Evolutionary conservation across 2,113 vertebrate species (phyloP), one percentile per base, ranked within the genome.

Genomic region (Mesocricetus auratus): DNA sequence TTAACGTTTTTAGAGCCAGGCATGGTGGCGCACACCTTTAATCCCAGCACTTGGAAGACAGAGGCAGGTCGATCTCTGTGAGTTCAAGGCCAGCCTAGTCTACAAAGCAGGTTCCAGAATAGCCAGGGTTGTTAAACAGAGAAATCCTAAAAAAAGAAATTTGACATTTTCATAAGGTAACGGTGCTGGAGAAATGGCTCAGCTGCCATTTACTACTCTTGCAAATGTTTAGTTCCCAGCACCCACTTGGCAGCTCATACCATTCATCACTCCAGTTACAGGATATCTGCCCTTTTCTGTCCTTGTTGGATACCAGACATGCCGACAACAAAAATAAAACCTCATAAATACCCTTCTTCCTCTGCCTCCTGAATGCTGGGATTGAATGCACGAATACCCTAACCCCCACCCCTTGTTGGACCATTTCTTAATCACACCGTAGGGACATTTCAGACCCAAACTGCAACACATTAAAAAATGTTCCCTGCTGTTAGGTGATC

Each of bases 401-500:
- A 2, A 56, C 56, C 13, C 56, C 13, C 2, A 7, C n/a, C 19
- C 12, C 7, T 29, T 29, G 12, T 17, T 39, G 79, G 1, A 29
- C 56, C n/a, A 62, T 39, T n/a, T 56, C 47, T 36, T 69, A 56
- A 39, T 56, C 36, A 69, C 47, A 71, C 53, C n/a, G 33, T 53
- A 31, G n/a, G 4, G n/a, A 56, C 24, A 58, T 88, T 73, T 88
- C 68, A 73, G 13, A 73, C 11, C 21, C 66, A 77, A 64, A 64
- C 56, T 45, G 21, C 64, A 16, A 45, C 42, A 85, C 7, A 39
- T 71, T 75, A 92, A 75, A 88, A 92, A 90, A 90, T 19, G 81
- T 83, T 69, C n/a, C 60, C 15, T 74, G 75, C 74, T 89, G 26
- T 92, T 82, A 77, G 42, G 45, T 81, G 83, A 79, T 94, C 74